These are phyloP conservation scores for Ailurus styani DNA, from an alignment of 2,113 vertebrate species.

Conservation along the genomic window DNA sequence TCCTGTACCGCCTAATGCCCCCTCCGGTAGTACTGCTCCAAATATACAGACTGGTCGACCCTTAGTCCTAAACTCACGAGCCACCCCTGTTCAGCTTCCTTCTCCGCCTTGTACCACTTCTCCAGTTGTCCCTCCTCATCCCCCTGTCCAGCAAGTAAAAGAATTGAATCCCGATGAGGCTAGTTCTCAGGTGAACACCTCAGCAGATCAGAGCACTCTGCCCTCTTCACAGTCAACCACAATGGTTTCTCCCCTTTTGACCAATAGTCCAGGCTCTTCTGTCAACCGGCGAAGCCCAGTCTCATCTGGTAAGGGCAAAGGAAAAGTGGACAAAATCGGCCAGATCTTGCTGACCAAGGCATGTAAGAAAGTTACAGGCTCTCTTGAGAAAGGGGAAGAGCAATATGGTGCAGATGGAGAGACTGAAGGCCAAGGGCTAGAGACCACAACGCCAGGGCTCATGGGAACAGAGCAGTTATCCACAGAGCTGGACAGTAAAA, in stretches of 20 bases:
- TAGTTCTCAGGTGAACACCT: constrained; percentile 60
- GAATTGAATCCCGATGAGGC: constrained; percentile 83
- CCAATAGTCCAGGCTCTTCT: constrained; percentile 86
- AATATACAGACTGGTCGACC: constrained; percentile 81
- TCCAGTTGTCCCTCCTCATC: constrained; percentile 71
- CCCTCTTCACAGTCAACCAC: constrained; percentile 82
- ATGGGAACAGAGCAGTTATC: constrained; percentile 78
- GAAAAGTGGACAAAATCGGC: constrained; percentile 86
- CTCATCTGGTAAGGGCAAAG: constrained; percentile 85
- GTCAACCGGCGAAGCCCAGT: constrained; percentile 87
- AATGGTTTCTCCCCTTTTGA: constrained; percentile 85
- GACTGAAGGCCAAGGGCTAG: constrained; percentile 77
- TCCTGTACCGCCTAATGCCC: constrained; percentile 77
- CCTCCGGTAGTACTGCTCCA: constrained; percentile 77
- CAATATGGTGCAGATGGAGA: constrained; percentile 82
- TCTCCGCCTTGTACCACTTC: constrained; percentile 78
- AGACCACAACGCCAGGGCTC: constrained; percentile 64
- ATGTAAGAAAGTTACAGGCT: constrained; percentile 82
- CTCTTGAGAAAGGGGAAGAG: constrained; percentile 84
- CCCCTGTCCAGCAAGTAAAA: constrained; percentile 80
- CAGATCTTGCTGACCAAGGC: constrained; percentile 85
- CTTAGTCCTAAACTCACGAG: constrained; percentile 82
- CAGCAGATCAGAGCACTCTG: constrained; percentile 80
- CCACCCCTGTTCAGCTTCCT: constrained; percentile 84
- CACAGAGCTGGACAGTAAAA: constrained; percentile 78